phyloP scores from a whole-genome alignment of 2,888 invertebrate species.

The Aricia artaxerxes region DNA sequence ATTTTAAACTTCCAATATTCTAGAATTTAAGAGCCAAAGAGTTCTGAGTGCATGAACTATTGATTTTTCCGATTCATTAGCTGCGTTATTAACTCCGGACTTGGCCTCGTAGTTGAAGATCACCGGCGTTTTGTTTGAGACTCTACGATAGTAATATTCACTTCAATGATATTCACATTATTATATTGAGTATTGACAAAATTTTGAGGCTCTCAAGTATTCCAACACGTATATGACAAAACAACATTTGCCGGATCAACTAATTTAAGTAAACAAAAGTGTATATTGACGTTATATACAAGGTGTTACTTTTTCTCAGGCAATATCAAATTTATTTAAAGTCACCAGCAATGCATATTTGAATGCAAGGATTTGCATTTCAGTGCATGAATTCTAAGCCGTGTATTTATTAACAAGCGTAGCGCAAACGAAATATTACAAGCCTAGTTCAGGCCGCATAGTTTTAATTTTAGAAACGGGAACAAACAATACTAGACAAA shows the following conservation, averaged over 20 bases:
- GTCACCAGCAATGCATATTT: not conserved
- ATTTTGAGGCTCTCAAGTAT: too few relatives aligned
- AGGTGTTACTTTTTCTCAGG: not conserved
- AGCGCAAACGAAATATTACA: conserved; percentile 53
- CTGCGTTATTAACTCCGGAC: conserved; percentile 2
- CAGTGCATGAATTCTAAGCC: conserved; percentile 10
- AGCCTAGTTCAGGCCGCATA: conserved; percentile 68
- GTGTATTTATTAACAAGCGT: conserved; percentile 37
- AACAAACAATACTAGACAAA: conserved; percentile 75
- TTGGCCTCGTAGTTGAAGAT: not conserved
- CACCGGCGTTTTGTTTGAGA: not conserved
- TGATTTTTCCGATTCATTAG: conserved; percentile 27
- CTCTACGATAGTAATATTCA: not conserved
- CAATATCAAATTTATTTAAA: not conserved
- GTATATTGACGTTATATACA: too few relatives aligned
- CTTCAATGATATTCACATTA: too few relatives aligned
- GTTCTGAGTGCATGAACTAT: conserved; percentile 25
- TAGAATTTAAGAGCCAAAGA: conserved; percentile 20
- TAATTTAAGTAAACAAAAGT: too few relatives aligned
- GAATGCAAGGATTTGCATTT: conserved; percentile 1
- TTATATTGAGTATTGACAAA: too few relatives aligned
- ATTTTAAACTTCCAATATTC: conserved; percentile 28
- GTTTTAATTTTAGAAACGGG: conserved; percentile 78
- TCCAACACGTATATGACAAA: too few relatives aligned
- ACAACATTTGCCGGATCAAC: too few relatives aligned